These are phyloP conservation scores for Chrosomus eos DNA, from an alignment of 2,797 vertebrate species.

Conservation along the genomic window DNA sequence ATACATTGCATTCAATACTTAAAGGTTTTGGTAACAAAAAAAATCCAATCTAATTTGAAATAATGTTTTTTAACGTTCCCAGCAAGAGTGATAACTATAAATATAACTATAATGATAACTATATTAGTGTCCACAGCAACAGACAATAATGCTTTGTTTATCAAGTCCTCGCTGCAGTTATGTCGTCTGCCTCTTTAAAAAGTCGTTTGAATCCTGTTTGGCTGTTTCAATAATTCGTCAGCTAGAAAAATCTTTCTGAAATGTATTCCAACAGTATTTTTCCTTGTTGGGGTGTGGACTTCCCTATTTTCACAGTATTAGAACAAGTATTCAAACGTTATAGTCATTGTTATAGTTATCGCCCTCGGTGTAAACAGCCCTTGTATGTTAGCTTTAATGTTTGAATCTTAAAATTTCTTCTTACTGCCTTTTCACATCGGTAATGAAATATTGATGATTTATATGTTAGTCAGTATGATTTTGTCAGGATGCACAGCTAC, in stretches of 20 bases:
- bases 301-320: not conserved
- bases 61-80: not conserved
- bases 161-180: not conserved
- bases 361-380: too few species aligned
- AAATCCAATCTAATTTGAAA: not conserved
- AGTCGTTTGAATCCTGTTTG: not conserved
- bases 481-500: not conserved
- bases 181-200: not conserved
- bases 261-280: not conserved
- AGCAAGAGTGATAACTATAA: not conserved
- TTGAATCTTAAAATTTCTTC: not conserved
- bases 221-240: not conserved
- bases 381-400: not conserved
- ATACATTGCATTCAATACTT: not conserved
- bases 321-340: not conserved
- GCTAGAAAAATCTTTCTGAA: not conserved
- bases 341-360: too few species aligned
- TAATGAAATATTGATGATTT: constrained; percentile 1
- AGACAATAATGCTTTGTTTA: not conserved
- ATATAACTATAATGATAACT: not conserved
- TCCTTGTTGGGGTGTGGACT: not conserved
- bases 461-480: not conserved
- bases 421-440: not conserved
- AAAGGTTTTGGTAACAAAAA: not conserved
- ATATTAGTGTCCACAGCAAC: not conserved